Conservation (phyloP, 2,113 vertebrate genomes). For the Hemicordylus capensis region DNA sequence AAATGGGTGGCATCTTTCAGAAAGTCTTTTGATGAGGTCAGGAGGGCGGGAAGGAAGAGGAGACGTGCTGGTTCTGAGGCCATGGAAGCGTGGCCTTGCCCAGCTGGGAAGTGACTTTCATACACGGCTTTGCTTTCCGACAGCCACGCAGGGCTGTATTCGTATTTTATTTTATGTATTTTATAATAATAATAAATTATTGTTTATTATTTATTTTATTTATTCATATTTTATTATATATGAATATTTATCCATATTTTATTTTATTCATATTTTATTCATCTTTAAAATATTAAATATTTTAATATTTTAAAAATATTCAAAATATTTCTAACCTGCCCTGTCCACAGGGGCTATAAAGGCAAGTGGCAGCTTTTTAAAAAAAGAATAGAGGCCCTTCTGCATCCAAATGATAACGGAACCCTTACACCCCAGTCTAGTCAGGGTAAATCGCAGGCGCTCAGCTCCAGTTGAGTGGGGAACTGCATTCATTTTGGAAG, state of each 20-base stretch:
- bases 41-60: not conserved
- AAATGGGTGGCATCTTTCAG: not conserved
- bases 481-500: too few relatives aligned
- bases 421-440: too few relatives aligned
- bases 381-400: not conserved
- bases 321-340: not conserved
- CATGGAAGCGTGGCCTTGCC: accelerated
- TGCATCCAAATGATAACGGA: too few relatives aligned
- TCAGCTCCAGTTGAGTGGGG: too few relatives aligned
- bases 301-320: too few relatives aligned
- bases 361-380: not conserved
- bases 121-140: not conserved
- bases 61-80: accelerated
- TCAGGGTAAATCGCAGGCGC: too few relatives aligned
- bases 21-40: not conserved
- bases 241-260: too few relatives aligned
- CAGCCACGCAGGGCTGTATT: not conserved
- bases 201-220: not conserved
- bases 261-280: too few relatives aligned
- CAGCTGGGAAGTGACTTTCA: not conserved
- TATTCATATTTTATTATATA: not conserved
- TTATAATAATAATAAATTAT: too few relatives aligned
- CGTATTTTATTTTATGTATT: too few relatives aligned
- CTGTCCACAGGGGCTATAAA: not conserved
- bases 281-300: too few relatives aligned